phyloP scores from a whole-genome alignment of 2,888 invertebrate species.

The Busseola fusca region DNA sequence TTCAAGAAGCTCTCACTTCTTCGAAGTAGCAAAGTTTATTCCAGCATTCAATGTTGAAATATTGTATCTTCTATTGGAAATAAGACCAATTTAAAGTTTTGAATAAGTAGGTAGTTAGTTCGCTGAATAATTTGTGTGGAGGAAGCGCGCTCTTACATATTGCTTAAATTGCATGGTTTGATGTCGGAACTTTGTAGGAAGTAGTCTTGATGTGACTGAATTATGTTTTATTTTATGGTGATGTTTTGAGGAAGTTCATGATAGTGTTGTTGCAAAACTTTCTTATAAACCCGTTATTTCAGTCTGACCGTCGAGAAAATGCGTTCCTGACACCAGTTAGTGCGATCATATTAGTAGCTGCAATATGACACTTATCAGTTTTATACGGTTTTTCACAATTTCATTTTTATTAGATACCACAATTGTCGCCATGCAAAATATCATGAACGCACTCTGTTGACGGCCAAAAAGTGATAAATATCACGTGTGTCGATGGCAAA shows the following conservation, averaged over 20 bases:
- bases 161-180: slow-evolving; percentile 40
- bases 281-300: not conserved
- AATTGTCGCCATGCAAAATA: no score
- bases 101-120: slow-evolving; percentile 52
- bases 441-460: no score
- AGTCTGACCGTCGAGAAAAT: no score
- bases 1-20: slow-evolving; percentile 48
- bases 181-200: slow-evolving; percentile 10
- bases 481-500: no score
- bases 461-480: no score
- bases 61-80: slow-evolving; percentile 53
- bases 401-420: no score
- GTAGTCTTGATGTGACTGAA: slow-evolving; percentile 7
- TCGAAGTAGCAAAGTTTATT: slow-evolving; percentile 45
- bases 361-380: no score
- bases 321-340: no score
- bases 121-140: slow-evolving; percentile 48
- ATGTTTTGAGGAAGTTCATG: not conserved
- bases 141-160: slow-evolving; percentile 32
- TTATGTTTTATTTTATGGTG: not conserved
- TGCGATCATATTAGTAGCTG: no score
- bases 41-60: slow-evolving; percentile 52
- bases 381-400: no score
- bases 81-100: slow-evolving; percentile 59
- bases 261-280: not conserved